phyloP scores from a whole-genome alignment of 1,140 invertebrate genomes.

The Drosophila navojoa region DNA sequence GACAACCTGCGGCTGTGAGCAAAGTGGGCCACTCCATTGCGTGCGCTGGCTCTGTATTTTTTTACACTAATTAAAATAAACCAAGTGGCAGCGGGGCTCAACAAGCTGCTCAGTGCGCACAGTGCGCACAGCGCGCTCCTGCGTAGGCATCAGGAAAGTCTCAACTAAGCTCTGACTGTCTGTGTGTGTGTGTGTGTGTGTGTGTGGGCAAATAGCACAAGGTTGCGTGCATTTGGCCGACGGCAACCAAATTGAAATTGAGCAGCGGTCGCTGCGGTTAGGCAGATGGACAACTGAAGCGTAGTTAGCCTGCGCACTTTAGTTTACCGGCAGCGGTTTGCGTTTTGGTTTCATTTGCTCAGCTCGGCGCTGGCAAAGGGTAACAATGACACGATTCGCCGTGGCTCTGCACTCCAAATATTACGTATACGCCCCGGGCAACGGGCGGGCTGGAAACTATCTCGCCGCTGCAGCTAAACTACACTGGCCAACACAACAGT shows the following conservation, averaged over 20 bases:
- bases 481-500: slow-evolving; percentile 26
- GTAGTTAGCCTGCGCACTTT: slow-evolving; percentile 13
- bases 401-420: neutral
- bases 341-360: slow-evolving; percentile 20
- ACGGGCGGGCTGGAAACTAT: slow-evolving; percentile 49
- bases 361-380: neutral
- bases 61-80: slow-evolving; percentile 83
- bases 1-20: slow-evolving; percentile 70
- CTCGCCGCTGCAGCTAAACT: slow-evolving; percentile 10
- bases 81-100: slow-evolving; percentile 66
- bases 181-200: slow-evolving; percentile 31
- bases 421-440: slow-evolving; percentile 4
- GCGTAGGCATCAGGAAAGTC: slow-evolving; percentile 62
- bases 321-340: slow-evolving; percentile 33
- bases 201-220: slow-evolving; percentile 60
- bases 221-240: slow-evolving; percentile 45
- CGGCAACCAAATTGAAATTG: slow-evolving; percentile 54
- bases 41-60: slow-evolving; percentile 71
- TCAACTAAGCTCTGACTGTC: neutral
- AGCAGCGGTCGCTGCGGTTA: slow-evolving; percentile 25
- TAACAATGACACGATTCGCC: slow-evolving; percentile 2
- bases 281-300: slow-evolving; percentile 1
- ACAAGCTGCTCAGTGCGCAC: slow-evolving; percentile 20
- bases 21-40: slow-evolving; percentile 76
- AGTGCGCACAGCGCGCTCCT: slow-evolving; percentile 43